These are phyloP conservation scores for Marcusenius ussheri DNA, from an alignment of 2,113 vertebrate species.

Conservation along the genomic window DNA sequence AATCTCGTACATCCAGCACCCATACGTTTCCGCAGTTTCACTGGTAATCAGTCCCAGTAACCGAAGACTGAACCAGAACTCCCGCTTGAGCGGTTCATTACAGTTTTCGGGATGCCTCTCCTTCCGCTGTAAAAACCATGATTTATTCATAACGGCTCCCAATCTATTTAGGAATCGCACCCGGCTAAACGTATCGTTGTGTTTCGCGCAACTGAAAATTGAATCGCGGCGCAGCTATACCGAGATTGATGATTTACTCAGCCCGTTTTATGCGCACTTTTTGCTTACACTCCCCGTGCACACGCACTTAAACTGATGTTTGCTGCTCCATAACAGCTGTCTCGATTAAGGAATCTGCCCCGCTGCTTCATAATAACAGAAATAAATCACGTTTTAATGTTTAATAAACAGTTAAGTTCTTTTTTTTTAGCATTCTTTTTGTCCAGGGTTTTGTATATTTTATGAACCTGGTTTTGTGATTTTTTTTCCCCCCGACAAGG, in stretches of 20 bases:
- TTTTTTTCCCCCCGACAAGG: background rate
- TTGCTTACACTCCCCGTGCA: background rate
- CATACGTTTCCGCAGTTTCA: background rate
- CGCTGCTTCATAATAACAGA: constrained; percentile 1
- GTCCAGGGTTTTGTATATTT: background rate
- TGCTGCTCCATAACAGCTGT: background rate
- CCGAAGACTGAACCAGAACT: constrained; percentile 11
- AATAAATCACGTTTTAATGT: constrained; percentile 1
- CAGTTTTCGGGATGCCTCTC: constrained; percentile 13
- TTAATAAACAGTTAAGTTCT: background rate
- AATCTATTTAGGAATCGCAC: constrained; percentile 10
- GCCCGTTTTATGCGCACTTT: background rate
- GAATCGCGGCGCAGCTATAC: constrained; percentile 1
- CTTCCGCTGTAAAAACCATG: constrained; percentile 2
- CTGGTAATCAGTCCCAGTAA: constrained; percentile 22
- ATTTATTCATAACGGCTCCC: constrained; percentile 9
- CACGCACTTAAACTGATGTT: background rate
- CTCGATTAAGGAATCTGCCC: background rate
- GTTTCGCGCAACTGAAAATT: constrained; percentile 12
- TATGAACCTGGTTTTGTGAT: background rate
- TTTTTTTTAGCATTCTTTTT: background rate
- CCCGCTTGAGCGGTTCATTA: background rate
- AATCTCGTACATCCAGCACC: background rate
- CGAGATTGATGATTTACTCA: background rate
- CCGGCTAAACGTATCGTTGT: background rate